A percentile compares a stretch with the other conserved stretches of the same genome.
These are phyloP conservation scores for Dufourea novaeangliae DNA, from an alignment of 1,140 invertebrate species.

Conservation along the genomic window DNA sequence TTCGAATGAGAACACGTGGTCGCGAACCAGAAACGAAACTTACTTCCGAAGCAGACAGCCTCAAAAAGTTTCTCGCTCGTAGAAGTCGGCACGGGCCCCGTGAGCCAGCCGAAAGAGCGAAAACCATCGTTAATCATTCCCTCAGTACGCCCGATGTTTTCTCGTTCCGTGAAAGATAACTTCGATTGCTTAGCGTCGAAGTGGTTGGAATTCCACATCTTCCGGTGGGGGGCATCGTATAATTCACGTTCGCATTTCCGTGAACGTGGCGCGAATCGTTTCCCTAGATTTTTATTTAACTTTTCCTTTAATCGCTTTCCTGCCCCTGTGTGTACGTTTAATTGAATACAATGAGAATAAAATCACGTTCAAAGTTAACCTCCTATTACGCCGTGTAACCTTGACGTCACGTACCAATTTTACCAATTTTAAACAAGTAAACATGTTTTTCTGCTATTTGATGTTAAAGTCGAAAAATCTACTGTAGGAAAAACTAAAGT, in stretches of 20 bases:
- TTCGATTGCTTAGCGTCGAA: constrained; percentile 41
- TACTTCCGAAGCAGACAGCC: constrained; percentile 18
- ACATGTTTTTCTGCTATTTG: no score
- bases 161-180: constrained; percentile 48
- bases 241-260: neutral
- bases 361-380: no score
- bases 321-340: neutral
- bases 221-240: neutral
- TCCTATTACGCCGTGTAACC: no score
- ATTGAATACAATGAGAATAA: neutral
- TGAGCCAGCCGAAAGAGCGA: constrained; percentile 16
- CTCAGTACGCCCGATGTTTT: constrained; percentile 33
- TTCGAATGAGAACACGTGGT: constrained; percentile 56
- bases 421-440: no score
- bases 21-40: constrained; percentile 54
- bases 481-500: no score
- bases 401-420: no score
- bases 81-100: neutral
- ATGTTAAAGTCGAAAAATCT: no score
- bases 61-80: constrained; percentile 49
- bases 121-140: constrained; percentile 61
- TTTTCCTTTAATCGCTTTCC: neutral
- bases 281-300: neutral
- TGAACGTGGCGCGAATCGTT: constrained; percentile 2
- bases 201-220: constrained; percentile 32